These are phyloP conservation scores for Macrocentrus cingulum DNA, from an alignment of 1,140 invertebrate genomes.

Conservation along the genomic window DNA sequence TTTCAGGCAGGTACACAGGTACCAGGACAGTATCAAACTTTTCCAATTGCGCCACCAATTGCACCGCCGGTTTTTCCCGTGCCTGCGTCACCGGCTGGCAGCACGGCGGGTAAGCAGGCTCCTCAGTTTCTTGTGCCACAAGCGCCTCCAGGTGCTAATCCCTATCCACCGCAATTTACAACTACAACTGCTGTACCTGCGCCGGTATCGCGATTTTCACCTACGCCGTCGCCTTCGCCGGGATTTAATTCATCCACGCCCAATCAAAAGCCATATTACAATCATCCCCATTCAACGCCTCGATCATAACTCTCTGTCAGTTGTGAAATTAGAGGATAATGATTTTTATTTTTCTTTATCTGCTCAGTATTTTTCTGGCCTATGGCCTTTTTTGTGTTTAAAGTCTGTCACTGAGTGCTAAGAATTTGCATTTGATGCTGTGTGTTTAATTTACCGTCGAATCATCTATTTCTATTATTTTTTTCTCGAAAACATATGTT, in stretches of 20 bases:
- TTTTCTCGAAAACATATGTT: too few relatives aligned
- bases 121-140: slow-evolving; percentile 47
- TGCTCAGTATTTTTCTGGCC: neutral
- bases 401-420: neutral
- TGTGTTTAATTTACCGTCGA: neutral
- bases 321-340: neutral
- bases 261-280: slow-evolving; percentile 43
- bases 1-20: slow-evolving; percentile 36
- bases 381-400: neutral
- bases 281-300: slow-evolving; percentile 42
- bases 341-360: slow-evolving; percentile 16
- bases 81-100: neutral
- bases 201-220: slow-evolving; percentile 26
- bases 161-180: slow-evolving; percentile 51
- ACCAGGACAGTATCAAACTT: slow-evolving; percentile 38
- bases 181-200: slow-evolving; percentile 30
- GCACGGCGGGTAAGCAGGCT: slow-evolving; percentile 23
- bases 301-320: slow-evolving; percentile 41
- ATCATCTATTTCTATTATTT: too few relatives aligned
- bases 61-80: slow-evolving; percentile 33
- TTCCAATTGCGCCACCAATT: slow-evolving; percentile 29
- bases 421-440: neutral
- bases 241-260: slow-evolving; percentile 23
- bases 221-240: slow-evolving; percentile 27
- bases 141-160: slow-evolving; percentile 54